Conservation (phyloP, 2,797 vertebrate species). For the Salmo trutta region DNA sequence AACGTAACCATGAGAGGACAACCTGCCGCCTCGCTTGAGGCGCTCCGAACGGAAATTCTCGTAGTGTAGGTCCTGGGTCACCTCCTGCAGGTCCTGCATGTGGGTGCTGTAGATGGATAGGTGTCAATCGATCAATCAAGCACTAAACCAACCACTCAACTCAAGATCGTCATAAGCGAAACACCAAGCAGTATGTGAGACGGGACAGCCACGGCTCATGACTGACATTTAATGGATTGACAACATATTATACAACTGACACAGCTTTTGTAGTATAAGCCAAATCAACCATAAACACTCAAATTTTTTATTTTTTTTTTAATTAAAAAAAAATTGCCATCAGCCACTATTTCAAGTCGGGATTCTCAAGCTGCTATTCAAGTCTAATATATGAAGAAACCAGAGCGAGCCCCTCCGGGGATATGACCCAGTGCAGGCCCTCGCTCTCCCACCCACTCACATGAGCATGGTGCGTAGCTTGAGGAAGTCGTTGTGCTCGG, state of each 20-base stretch:
- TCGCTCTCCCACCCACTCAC: conserved; percentile 71
- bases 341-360: no score
- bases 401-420: not conserved
- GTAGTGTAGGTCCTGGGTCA: conserved; percentile 98
- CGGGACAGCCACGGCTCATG: not conserved
- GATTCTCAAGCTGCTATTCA: not conserved
- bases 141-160: not conserved
- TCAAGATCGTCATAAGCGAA: not conserved
- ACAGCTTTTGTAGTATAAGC: not conserved
- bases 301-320: no score
- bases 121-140: not conserved
- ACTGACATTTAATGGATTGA: not conserved
- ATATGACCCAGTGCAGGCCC: no score
- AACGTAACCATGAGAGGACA: conserved; percentile 74
- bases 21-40: conserved; percentile 96
- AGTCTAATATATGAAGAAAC: no score
- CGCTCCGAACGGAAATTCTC: conserved; percentile 99
- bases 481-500: conserved; percentile 96
- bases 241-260: not conserved
- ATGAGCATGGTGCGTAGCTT: conserved; percentile 98
- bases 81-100: conserved; percentile 99
- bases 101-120: conserved; percentile 82
- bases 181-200: not conserved
- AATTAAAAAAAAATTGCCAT: not conserved
- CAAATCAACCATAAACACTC: not conserved